These are phyloP conservation scores for Ips nitidus DNA, from an alignment of 1,140 invertebrate genomes.

Conservation along the genomic window DNA sequence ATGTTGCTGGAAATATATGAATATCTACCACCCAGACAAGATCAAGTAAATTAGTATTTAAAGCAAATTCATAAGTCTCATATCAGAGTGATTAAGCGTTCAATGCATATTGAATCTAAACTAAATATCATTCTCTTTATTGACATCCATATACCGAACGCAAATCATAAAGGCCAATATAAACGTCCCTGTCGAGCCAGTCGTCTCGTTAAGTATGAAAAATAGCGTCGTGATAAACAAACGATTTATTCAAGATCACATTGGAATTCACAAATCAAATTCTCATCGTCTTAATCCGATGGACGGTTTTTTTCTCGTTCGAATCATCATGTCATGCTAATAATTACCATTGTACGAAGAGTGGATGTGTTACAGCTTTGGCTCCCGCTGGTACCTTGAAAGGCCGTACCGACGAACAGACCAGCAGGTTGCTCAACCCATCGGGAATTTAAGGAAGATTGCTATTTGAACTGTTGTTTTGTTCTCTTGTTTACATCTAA, in stretches of 20 bases:
- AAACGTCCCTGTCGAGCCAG: constrained; percentile 12
- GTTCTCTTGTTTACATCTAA: constrained; percentile 35
- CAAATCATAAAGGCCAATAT: no score
- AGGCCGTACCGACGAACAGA: constrained; percentile 24
- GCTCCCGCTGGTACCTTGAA: constrained; percentile 42
- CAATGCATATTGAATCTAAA: no score
- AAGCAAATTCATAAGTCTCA: no score
- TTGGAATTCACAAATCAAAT: constrained; percentile 42
- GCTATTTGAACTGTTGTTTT: constrained; percentile 36
- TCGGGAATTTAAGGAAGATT: constrained; percentile 33
- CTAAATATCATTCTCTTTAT: no score
- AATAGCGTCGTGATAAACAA: constrained; percentile 39
- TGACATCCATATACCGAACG: no score
- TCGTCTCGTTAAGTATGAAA: constrained; percentile 42
- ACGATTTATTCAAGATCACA: constrained; percentile 41
- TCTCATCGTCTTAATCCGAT: constrained; percentile 44
- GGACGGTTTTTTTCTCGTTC: constrained; percentile 35
- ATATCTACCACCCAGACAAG: no score
- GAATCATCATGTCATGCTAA: constrained; percentile 46
- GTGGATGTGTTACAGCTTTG: constrained; percentile 42
- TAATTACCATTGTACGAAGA: constrained; percentile 46
- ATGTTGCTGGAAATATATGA: no score
- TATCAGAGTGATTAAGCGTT: no score
- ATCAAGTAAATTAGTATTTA: no score
- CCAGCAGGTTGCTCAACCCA: constrained; percentile 30